A percentile compares a stretch with the other conserved stretches of the same genome.
phyloP scores from a whole-genome alignment of 1,140 invertebrate genomes.

The Drosophila ironensis region DNA sequence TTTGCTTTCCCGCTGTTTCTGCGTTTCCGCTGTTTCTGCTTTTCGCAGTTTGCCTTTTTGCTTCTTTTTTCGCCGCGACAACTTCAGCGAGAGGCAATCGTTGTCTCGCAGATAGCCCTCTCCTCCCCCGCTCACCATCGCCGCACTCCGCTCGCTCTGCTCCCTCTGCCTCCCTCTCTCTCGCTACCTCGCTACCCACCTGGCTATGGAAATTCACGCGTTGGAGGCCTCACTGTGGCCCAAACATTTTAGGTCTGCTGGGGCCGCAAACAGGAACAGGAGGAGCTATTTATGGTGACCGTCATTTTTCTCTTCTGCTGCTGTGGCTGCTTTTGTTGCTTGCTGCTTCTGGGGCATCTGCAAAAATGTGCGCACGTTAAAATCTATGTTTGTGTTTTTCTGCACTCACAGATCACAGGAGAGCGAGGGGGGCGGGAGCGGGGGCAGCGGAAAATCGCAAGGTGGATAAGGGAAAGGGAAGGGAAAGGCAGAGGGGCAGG shows the following conservation, averaged over 20 bases:
- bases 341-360: slow-evolving; percentile 1
- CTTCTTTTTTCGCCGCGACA: slow-evolving; percentile 20
- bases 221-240: slow-evolving; percentile 15
- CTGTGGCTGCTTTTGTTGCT: too few species aligned
- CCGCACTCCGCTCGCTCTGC: too few species aligned
- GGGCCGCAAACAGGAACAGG: neutral
- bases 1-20: slow-evolving; percentile 2
- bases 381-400: slow-evolving; percentile 7
- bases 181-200: neutral
- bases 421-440: neutral
- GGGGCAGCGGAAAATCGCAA: neutral
- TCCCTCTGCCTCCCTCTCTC: too few species aligned
- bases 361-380: slow-evolving; percentile 11
- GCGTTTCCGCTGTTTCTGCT: neutral
- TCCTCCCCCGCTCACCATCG: too few species aligned
- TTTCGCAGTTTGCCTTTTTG: neutral
- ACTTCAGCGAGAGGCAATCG: slow-evolving; percentile 35
- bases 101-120: slow-evolving; percentile 11
- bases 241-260: slow-evolving; percentile 4
- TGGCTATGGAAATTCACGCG: slow-evolving; percentile 1
- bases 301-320: neutral
- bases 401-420: neutral
- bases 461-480: neutral
- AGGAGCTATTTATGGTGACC: neutral
- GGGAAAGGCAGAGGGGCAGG: too few species aligned